These are phyloP conservation scores for Prunella strophiata DNA, from an alignment of 2,797 vertebrate species.

Conservation along the genomic window DNA sequence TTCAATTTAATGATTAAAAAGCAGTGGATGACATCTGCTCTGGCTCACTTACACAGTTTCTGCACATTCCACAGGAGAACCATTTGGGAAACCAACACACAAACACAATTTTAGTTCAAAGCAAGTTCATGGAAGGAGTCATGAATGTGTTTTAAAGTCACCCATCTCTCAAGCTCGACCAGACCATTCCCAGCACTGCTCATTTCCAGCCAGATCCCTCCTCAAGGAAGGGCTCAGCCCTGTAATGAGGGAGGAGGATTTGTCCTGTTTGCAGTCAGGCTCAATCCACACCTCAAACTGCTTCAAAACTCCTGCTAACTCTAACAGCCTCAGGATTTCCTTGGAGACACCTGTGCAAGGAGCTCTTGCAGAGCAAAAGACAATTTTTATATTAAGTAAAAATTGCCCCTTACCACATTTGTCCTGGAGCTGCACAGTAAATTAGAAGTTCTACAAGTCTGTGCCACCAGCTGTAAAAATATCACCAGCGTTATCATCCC, in stretches of 20 bases:
- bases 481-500: background rate
- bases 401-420: background rate
- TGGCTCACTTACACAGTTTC: background rate
- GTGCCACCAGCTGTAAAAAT: background rate
- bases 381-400: background rate
- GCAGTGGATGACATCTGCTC: accelerated
- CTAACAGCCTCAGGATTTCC: background rate
- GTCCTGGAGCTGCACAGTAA: background rate
- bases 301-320: background rate
- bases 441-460: background rate
- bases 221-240: background rate
- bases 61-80: background rate
- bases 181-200: background rate
- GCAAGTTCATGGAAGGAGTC: background rate
- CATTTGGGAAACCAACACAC: background rate
- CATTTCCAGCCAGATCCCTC: background rate
- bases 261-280: accelerated
- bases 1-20: background rate
- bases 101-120: background rate
- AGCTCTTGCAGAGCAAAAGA: background rate
- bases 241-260: accelerated
- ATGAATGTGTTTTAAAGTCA: background rate
- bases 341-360: background rate
- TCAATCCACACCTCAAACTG: background rate
- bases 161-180: background rate